Base-by-base conservation (phyloP, 2,888 invertebrate genomes). In the Margaritifera margaritifera region DNA sequence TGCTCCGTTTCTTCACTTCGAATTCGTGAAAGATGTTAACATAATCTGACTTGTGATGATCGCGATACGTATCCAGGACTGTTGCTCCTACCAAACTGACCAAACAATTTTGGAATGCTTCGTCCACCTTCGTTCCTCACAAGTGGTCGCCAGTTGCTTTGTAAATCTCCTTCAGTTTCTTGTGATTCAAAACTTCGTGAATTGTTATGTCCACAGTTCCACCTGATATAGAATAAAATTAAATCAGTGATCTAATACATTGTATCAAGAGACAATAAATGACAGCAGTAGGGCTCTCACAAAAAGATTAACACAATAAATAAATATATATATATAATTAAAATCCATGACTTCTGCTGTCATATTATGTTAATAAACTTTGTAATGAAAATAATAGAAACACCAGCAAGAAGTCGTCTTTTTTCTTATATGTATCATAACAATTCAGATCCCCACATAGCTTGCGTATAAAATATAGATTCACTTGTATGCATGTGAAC, bases 201-300 rank as follows among this genome's bases (percentile, higher is more conserved):
- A 69, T 62, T 51, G 69, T 69, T 3, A 69, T 54, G 58, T 69
- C 69, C 18, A 66, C 65, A n/a, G 69, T 69, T n/a, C 69, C 69
- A 53, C 69, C 69, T 69, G 53, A 19, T 65, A 51, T 25, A 20
- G 15, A 24, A 59, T 59, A n/a, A 59, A 24, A 25, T 24, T 20
- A 25, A 24, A 25, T 4, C 59, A 6, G 20, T 59, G 22, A 59
- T 31, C 6, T 31, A 31, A 31, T 31, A 31, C 31, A 31, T 31
- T 31, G 31, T 31, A 31, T 6, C 31, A 31, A 31, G 4, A 31
- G 31, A 31, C 31, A 31, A 1, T 31, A 31, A 31, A 31, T 8
- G 31, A 8, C 31, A 31, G 31, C 31, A 31, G 31, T 31, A 31
- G 31, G 31, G 31, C 6, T 31, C 31, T 31, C 31, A 31, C 1